Percentiles rank a stretch among this genome's conserved stretches.
Evolutionary conservation across 2,113 vertebrate genomes (phyloP).

Genomic region (Chamaetylas fuelleborni): DNA sequence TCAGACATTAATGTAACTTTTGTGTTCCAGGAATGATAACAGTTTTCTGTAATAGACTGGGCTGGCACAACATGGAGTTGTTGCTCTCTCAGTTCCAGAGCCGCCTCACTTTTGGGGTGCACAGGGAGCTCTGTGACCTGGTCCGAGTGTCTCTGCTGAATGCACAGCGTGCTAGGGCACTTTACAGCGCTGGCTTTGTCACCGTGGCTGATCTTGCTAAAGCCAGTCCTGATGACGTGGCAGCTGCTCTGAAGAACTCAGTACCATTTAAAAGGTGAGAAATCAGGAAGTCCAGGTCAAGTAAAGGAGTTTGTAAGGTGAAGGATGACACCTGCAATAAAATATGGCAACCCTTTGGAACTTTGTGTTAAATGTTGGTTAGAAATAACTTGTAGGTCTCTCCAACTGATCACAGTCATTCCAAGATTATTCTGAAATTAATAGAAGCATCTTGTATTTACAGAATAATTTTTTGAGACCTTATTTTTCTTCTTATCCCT

Average conservation of each 20-base stretch:
- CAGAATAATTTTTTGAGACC: background rate
- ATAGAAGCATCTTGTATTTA: background rate
- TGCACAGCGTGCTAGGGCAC: conserved; percentile 83
- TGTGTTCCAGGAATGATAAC: conserved; percentile 90
- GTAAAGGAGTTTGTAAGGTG: background rate
- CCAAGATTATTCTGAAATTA: background rate
- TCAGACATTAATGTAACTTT: background rate
- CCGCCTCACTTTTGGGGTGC: conserved; percentile 91
- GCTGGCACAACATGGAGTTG: conserved; percentile 97
- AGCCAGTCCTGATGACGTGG: conserved; percentile 78
- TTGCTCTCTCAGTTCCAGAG: conserved; percentile 96
- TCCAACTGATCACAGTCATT: background rate
- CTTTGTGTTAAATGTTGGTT: background rate
- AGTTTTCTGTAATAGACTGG: conserved; percentile 91
- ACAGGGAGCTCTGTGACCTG: conserved; percentile 93
- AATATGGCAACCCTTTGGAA: background rate
- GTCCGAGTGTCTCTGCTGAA: conserved; percentile 90
- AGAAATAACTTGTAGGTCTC: background rate
- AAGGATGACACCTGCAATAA: background rate
- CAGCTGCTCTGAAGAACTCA: conserved; percentile 84
- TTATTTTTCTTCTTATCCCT: background rate
- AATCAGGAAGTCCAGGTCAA: background rate
- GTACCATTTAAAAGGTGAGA: conserved; percentile 93
- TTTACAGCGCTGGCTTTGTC: conserved; percentile 83
- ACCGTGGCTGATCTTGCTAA: conserved; percentile 91